Conservation (phyloP, 2,113 vertebrate genomes). For the Notothenia rossii region DNA sequence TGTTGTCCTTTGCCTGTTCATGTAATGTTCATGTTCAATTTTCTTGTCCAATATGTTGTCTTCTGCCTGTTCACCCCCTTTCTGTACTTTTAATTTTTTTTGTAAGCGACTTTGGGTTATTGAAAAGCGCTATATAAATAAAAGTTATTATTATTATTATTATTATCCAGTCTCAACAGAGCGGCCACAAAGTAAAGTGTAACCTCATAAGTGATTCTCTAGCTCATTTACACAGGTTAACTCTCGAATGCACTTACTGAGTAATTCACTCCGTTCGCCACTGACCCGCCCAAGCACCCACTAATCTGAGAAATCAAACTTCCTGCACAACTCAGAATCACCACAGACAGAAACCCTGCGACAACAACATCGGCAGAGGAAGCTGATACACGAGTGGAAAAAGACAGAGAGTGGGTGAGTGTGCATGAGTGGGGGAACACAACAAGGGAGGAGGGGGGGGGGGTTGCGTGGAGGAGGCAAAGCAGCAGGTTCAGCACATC, state of each 20-base stretch:
- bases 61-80: too few relatives aligned
- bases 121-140: too few relatives aligned
- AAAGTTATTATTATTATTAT: too few relatives aligned
- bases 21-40: too few relatives aligned
- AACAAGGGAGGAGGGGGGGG: neutral
- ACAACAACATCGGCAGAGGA: conserved; percentile 10
- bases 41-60: too few relatives aligned
- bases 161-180: neutral
- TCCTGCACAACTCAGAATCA: neutral
- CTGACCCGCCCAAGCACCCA: conserved; percentile 17
- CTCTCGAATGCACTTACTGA: conserved; percentile 27
- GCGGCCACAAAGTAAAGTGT: neutral
- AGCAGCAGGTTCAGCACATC: conserved; percentile 72
- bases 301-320: conserved; percentile 27
- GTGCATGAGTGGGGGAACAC: conserved; percentile 19
- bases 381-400: neutral
- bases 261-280: conserved; percentile 18
- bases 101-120: too few relatives aligned
- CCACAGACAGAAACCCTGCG: accelerated
- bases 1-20: too few relatives aligned
- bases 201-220: neutral
- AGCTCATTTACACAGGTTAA: conserved; percentile 20
- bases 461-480: conserved; percentile 46
- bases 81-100: too few relatives aligned
- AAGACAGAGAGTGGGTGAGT: conserved; percentile 9